A percentile compares a stretch with the other conserved stretches of the same genome.
Conservation (phyloP, 2,888 invertebrate genomes). For the Tetheella fluctuosa region DNA sequence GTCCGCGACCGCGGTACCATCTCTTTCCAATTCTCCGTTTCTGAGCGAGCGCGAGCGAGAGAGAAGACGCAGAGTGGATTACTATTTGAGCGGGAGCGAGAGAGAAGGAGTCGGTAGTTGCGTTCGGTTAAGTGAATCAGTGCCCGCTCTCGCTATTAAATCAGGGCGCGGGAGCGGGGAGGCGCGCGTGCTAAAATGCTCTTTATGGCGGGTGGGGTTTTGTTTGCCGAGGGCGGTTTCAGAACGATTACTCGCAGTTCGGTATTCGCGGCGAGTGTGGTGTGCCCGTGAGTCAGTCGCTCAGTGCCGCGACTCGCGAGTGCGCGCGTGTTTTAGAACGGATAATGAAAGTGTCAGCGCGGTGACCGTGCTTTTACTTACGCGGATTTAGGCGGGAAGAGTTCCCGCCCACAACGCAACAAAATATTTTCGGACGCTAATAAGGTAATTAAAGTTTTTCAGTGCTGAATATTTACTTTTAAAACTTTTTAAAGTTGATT, state of each 20-base stretch:
- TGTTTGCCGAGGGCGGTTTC: slow-evolving; percentile 83
- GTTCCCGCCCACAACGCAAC: slow-evolving; percentile 77
- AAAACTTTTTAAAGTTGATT: slow-evolving; percentile 18
- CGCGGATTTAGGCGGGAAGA: slow-evolving; percentile 78
- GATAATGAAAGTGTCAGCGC: slow-evolving; percentile 66
- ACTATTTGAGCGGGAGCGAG: slow-evolving; percentile 58
- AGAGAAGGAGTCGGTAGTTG: slow-evolving; percentile 73
- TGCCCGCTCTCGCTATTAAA: slow-evolving; percentile 83
- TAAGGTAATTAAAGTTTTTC: slow-evolving; percentile 65
- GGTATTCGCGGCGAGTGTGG: slow-evolving; percentile 31
- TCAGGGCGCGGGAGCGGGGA: slow-evolving; percentile 78
- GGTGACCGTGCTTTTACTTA: slow-evolving; percentile 73
- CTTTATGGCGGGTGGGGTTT: slow-evolving; percentile 82
- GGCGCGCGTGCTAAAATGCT: slow-evolving; percentile 80
- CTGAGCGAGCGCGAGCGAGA: slow-evolving; percentile 46
- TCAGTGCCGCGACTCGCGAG: slow-evolving; percentile 59
- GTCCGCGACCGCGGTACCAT: slow-evolving; percentile 66
- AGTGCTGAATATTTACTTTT: not conserved
- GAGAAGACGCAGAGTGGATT: slow-evolving; percentile 40
- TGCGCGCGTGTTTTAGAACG: slow-evolving; percentile 58
- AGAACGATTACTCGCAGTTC: slow-evolving; percentile 64
- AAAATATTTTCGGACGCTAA: slow-evolving; percentile 85
- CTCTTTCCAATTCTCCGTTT: slow-evolving; percentile 61
- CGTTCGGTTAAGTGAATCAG: slow-evolving; percentile 84
- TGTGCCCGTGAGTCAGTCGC: slow-evolving; percentile 47